phyloP scores from a whole-genome alignment of 37 sponge, comb jelly and placozoan species.

The Amphimedon queenslandica region DNA sequence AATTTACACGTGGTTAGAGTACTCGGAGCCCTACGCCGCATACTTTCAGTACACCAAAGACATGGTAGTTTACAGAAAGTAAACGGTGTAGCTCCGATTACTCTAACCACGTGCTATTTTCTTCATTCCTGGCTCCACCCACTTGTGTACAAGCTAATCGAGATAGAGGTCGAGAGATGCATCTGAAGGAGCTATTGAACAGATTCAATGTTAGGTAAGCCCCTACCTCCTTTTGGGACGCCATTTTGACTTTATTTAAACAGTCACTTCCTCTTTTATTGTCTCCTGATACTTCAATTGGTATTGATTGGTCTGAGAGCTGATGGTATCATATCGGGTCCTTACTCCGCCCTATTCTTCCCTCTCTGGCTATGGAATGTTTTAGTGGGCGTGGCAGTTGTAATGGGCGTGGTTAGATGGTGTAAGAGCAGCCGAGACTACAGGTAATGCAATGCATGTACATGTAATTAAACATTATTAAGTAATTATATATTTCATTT shows the following conservation, averaged over 20 bases:
- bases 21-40: too few species aligned
- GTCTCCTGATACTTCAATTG: constrained; percentile 46
- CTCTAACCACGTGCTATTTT: not conserved
- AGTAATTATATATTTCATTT: too few species aligned
- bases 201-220: constrained; percentile 17
- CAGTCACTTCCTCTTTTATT: constrained; percentile 58
- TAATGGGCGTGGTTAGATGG: constrained; percentile 41
- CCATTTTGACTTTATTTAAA: not conserved
- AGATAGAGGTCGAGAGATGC: not conserved
- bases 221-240: not conserved
- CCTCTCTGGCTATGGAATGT: constrained; percentile 78
- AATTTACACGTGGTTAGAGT: too few species aligned
- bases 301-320: constrained; percentile 55
- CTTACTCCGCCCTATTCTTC: constrained; percentile 53
- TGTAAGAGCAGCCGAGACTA: constrained; percentile 37
- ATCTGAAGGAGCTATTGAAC: constrained; percentile 5
- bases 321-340: constrained; percentile 52
- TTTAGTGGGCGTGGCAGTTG: constrained; percentile 9
- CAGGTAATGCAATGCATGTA: constrained; percentile 17
- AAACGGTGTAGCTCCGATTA: not conserved
- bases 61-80: not conserved
- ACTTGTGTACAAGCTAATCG: not conserved
- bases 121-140: not conserved
- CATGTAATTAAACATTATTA: not conserved
- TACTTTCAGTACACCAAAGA: too few species aligned